Evolutionary conservation across 2,797 vertebrate species (phyloP), one percentile per base, ranked within the genome.

Genomic region (Sylvilagus floridanus): DNA sequence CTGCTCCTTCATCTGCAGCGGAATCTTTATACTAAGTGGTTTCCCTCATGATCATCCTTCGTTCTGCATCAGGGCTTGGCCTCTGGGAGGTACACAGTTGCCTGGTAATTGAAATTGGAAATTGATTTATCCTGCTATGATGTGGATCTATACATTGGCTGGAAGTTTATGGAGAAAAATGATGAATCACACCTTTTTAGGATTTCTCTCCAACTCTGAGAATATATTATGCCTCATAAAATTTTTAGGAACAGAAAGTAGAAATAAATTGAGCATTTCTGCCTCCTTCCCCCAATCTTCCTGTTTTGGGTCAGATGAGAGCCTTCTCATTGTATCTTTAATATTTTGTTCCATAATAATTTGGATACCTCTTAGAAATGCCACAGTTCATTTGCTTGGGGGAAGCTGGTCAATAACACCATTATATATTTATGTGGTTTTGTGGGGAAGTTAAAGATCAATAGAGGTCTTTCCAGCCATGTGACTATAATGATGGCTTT

Each of bases 361-460:
- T 69, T 7, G 88, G 47, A 35, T 21, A 14, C 21, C 37, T 84
- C 84, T 87, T 88, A 89, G 68, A 91, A 78, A 85, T 54, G 82
- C 72, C 26, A 35, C 30, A 62, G 72, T 72, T 96, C 54, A 52
- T 54, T 83, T 30, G 28, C 47, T 16, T 65, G 19, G 75, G 86
- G 12, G 87, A 66, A 69, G 77, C n/a, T 68, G 50, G 88, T 95
- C 82, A 86, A 77, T 96, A 85, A 68, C 30, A 54, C n/a, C 81
- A 88, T 95, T 94, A 94, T 63, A 68, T 96, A 95, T 94, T 95
- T 72, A 88, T 93, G 93, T 8, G 84, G 93, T 71, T 96, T 94
- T 88, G 87, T 93, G 94, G 82, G 60, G 65, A 92, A 90, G 76
- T 62, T 57, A 32, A 68, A 85, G 95, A 90, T 95, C 93, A 72